Evolutionary conservation across 2,113 vertebrate genomes (phyloP).

Genomic region (Epinephelus moara): DNA sequence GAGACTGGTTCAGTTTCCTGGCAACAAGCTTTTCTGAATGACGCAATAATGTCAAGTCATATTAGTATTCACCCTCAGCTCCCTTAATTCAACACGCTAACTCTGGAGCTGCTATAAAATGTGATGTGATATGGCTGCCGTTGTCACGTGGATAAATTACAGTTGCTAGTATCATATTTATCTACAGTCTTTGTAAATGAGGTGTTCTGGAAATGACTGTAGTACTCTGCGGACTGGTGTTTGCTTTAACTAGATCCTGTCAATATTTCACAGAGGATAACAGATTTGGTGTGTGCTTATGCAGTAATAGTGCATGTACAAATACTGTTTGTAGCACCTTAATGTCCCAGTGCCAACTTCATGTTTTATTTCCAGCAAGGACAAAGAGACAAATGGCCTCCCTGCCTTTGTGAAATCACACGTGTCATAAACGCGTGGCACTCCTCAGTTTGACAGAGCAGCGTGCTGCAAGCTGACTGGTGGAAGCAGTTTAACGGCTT

Average conservation of each 20-base stretch:
- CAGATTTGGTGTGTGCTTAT: background rate
- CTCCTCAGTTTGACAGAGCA: background rate
- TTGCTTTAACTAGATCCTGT: slow-evolving; percentile 4
- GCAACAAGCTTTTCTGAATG: slow-evolving; percentile 16
- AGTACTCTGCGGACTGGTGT: background rate
- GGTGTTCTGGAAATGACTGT: background rate
- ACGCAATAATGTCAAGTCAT: background rate
- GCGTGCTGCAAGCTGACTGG: background rate
- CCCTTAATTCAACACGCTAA: background rate
- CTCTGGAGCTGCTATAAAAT: background rate
- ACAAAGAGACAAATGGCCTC: background rate
- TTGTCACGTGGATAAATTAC: background rate
- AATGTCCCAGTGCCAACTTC: background rate
- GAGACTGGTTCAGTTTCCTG: slow-evolving; percentile 26
- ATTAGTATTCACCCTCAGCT: slow-evolving; percentile 18
- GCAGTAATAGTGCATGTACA: background rate
- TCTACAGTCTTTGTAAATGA: background rate
- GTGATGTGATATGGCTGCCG: background rate
- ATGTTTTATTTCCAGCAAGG: background rate
- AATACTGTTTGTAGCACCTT: background rate
- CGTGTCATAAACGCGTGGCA: background rate
- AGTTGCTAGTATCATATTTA: slow-evolving; percentile 1
- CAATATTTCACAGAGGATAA: slow-evolving; percentile 4
- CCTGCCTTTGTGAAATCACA: background rate
- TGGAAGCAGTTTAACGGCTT: slow-evolving; percentile 39